These are phyloP conservation scores for Plusia festucae DNA, from an alignment of 2,888 invertebrate species.

Conservation along the genomic window DNA sequence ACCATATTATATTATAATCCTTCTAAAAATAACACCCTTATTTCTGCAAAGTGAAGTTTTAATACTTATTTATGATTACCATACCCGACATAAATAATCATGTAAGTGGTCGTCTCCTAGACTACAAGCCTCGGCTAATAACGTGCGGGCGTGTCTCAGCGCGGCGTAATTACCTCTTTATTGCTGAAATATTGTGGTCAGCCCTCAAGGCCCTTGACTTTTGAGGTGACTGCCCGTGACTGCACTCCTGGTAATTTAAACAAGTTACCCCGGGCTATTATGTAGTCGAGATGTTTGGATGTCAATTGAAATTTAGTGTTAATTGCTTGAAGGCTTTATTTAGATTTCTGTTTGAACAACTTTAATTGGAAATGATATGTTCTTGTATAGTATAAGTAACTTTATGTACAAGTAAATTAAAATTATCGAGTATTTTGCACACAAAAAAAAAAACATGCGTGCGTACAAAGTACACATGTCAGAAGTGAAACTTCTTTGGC, in stretches of 20 bases:
- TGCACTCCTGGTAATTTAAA: slow-evolving; percentile 50
- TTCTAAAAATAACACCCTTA: too few species aligned
- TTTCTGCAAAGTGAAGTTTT: neutral
- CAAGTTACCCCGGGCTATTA: slow-evolving; percentile 35
- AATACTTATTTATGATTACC: neutral
- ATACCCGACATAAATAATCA: slow-evolving; percentile 5
- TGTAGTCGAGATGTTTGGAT: slow-evolving; percentile 32
- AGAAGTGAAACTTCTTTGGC: too few species aligned
- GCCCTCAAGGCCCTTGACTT: slow-evolving; percentile 41
- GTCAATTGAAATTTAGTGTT: slow-evolving; percentile 35
- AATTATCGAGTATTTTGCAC: too few species aligned
- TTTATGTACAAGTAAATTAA: neutral
- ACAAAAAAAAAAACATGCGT: too few species aligned
- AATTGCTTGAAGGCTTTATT: slow-evolving; percentile 15
- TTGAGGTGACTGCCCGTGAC: slow-evolving; percentile 49
- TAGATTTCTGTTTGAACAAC: neutral
- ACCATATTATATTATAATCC: too few species aligned
- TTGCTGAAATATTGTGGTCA: slow-evolving; percentile 60
- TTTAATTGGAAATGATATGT: neutral
- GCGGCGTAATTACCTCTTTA: slow-evolving; percentile 61
- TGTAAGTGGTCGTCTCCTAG: slow-evolving; percentile 26
- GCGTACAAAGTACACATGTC: too few species aligned
- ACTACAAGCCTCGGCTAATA: slow-evolving; percentile 45
- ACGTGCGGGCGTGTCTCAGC: slow-evolving; percentile 40
- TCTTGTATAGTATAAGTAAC: neutral